Conservation (phyloP, 2,113 vertebrate genomes). For the Cyprinodon brontotheroides region DNA sequence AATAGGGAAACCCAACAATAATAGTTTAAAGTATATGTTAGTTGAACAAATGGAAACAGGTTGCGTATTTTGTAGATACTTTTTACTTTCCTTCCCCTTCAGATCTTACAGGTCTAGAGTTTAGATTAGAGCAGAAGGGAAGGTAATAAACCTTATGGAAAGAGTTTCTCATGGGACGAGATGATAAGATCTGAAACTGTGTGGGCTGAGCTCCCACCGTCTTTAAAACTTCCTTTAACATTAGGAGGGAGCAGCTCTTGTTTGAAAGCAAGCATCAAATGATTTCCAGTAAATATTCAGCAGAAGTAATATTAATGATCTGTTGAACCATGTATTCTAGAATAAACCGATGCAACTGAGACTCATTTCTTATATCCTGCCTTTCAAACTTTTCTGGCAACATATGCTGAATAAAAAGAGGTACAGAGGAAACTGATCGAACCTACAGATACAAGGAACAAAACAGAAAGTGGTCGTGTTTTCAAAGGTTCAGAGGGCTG, state of each 20-base stretch:
- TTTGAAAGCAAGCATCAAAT: slow-evolving; percentile 15
- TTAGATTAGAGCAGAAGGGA: background rate
- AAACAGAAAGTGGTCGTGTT: background rate
- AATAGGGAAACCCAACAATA: too few species aligned
- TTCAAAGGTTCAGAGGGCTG: slow-evolving; percentile 57
- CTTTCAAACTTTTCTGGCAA: slow-evolving; percentile 20
- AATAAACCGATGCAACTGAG: slow-evolving; percentile 29
- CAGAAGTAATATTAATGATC: slow-evolving; percentile 38
- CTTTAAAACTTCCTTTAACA: slow-evolving; percentile 26
- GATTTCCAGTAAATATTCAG: slow-evolving; percentile 36
- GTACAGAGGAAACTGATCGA: slow-evolving; percentile 63
- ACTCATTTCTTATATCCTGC: slow-evolving; percentile 23
- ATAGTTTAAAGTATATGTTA: too few species aligned
- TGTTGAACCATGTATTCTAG: slow-evolving; percentile 40
- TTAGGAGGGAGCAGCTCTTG: background rate
- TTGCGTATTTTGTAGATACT: too few species aligned
- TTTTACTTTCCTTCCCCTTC: slow-evolving; percentile 7
- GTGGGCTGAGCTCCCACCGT: slow-evolving; percentile 1
- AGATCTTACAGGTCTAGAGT: slow-evolving; percentile 7
- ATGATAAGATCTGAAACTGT: slow-evolving; percentile 15
- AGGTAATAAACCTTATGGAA: background rate
- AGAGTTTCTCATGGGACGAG: background rate
- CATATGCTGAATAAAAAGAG: background rate
- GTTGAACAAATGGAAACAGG: too few species aligned
- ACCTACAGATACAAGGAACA: slow-evolving; percentile 50